A percentile compares a stretch with the other conserved stretches of the same genome.
Conservation (phyloP, 2,797 vertebrate genomes). For the Sebastes wilsoni region DNA sequence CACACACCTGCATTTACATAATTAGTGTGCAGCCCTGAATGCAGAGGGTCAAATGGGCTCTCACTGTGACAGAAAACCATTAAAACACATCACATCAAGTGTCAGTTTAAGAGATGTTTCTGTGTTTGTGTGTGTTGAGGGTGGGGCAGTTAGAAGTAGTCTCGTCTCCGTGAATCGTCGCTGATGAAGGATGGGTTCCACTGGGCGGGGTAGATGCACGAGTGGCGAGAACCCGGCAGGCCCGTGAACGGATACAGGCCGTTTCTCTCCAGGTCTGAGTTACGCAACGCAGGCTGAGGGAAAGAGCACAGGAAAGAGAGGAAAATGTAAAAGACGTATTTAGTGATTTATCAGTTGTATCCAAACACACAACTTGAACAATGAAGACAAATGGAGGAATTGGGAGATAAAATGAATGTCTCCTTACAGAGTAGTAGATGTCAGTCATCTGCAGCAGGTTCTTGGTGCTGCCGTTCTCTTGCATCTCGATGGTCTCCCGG, state of each 20-base stretch:
- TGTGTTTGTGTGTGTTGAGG: neutral
- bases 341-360: neutral
- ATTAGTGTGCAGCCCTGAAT: slow-evolving; percentile 25
- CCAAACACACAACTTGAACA: neutral
- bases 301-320: neutral
- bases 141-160: slow-evolving; percentile 89
- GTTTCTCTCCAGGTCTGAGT: slow-evolving; percentile 94
- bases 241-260: slow-evolving; percentile 94
- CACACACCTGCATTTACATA: slow-evolving; percentile 15
- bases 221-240: slow-evolving; percentile 95
- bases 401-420: neutral
- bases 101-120: neutral
- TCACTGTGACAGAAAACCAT: slow-evolving; percentile 4
- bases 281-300: slow-evolving; percentile 89
- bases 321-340: neutral
- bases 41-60: slow-evolving; percentile 8
- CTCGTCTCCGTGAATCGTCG: slow-evolving; percentile 93
- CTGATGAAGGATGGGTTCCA: slow-evolving; percentile 97
- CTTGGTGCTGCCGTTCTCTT: slow-evolving; percentile 99
- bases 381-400: neutral
- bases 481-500: slow-evolving; percentile 97
- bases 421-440: slow-evolving; percentile 93
- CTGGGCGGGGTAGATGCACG: slow-evolving; percentile 96
- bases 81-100: neutral
- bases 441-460: slow-evolving; percentile 98